Conservation (phyloP, 2,888 invertebrate species). For the Stegophylla sp. region DNA sequence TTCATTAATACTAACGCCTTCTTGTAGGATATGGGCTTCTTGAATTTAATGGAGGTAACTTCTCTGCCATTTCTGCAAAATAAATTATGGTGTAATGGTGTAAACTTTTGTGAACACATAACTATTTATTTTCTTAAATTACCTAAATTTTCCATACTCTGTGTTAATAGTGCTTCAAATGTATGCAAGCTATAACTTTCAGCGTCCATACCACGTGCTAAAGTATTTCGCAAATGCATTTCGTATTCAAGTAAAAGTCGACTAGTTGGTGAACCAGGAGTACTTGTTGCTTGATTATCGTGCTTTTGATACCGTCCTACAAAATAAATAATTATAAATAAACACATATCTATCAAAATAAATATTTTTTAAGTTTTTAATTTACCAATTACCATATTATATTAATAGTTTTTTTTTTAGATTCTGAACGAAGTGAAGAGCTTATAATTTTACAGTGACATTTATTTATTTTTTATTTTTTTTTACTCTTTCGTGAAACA, state of each 20-base stretch:
- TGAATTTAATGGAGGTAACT: conserved; percentile 82
- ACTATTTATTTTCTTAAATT: conserved; percentile 55
- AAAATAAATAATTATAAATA: conserved; percentile 6
- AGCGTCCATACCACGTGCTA: conserved; percentile 94
- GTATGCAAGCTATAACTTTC: conserved; percentile 93
- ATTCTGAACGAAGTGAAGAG: too few species aligned
- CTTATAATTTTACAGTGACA: too few species aligned
- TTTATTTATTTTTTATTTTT: too few species aligned
- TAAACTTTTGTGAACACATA: neutral
- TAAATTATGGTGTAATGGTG: neutral
- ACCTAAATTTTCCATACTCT: conserved; percentile 96
- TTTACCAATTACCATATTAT: neutral
- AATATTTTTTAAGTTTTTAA: neutral
- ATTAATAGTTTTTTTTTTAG: neutral
- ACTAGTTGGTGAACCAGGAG: conserved; percentile 84
- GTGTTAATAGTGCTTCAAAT: conserved; percentile 88
- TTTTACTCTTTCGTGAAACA: too few species aligned
- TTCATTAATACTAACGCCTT: conserved; percentile 75
- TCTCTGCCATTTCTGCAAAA: conserved; percentile 81
- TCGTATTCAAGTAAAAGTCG: conserved; percentile 88
- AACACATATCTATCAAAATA: neutral
- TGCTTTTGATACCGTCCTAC: conserved; percentile 59
- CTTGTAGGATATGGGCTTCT: conserved; percentile 84
- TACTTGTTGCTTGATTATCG: conserved; percentile 64
- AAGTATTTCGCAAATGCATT: conserved; percentile 89